phyloP scores from a whole-genome alignment of 2,888 invertebrate species.

The Brenthis hecate region DNA sequence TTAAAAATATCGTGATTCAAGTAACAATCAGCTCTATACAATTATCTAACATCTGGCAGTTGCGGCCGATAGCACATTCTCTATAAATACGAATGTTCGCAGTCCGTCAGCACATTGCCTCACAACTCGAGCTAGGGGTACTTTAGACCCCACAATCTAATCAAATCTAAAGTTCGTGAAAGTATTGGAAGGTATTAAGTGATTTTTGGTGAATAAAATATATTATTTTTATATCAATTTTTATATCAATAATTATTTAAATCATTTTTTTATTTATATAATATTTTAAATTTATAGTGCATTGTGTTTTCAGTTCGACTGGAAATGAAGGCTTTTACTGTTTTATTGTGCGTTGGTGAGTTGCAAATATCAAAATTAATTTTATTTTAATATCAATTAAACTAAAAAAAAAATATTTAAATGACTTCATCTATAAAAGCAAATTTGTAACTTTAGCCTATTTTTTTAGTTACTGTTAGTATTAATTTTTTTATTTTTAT shows the following conservation, averaged over 20 bases:
- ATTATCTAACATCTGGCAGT: constrained; percentile 44
- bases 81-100: constrained; percentile 70
- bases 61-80: constrained; percentile 50
- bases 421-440: too few species aligned
- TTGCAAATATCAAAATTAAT: constrained; percentile 2
- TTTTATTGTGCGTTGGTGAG: constrained; percentile 70
- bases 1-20: constrained; percentile 31
- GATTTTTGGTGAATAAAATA: constrained; percentile 21
- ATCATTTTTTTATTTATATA: constrained; percentile 39
- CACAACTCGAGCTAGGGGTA: constrained; percentile 66
- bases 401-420: background rate
- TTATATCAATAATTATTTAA: too few species aligned
- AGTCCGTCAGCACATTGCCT: constrained; percentile 65
- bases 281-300: constrained; percentile 31
- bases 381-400: too few species aligned
- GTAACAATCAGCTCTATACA: constrained; percentile 55
- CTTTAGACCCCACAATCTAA: constrained; percentile 53
- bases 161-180: constrained; percentile 55
- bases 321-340: constrained; percentile 65
- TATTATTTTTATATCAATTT: too few species aligned
- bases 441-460: too few species aligned
- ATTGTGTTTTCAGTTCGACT: constrained; percentile 74
- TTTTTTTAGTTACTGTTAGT: too few species aligned
- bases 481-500: too few species aligned
- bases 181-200: constrained; percentile 67